A percentile compares a stretch with the other conserved stretches of the same genome.
phyloP scores from a whole-genome alignment of 2,113 vertebrate genomes.

The Rhynchomys soricoides region DNA sequence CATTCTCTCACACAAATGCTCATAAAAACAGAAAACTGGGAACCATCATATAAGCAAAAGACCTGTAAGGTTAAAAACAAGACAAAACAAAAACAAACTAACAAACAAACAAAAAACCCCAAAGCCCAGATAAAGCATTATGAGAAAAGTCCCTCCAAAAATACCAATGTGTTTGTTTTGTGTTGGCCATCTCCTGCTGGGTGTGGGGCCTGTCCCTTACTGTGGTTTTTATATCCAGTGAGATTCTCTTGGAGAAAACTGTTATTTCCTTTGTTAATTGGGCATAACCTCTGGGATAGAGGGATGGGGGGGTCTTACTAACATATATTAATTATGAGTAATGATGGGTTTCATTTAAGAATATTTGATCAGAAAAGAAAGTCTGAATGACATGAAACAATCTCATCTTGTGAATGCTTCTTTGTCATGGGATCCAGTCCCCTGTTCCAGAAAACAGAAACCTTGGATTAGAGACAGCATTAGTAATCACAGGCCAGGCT shows the following conservation, averaged over 20 bases:
- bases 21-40: not conserved
- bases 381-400: not conserved
- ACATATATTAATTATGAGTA: not conserved
- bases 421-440: not conserved
- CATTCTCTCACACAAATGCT: not conserved
- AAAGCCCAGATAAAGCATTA: not conserved
- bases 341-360: not conserved
- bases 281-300: not conserved
- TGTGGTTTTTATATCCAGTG: not conserved
- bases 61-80: not conserved
- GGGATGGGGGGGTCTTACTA: not conserved
- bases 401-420: not conserved
- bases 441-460: not conserved
- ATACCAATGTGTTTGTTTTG: not conserved
- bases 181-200: not conserved
- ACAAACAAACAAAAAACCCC: too few relatives aligned
- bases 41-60: not conserved
- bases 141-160: not conserved
- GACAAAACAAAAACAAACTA: not conserved
- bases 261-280: not conserved
- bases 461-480: not conserved
- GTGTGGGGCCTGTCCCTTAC: not conserved
- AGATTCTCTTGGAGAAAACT: not conserved
- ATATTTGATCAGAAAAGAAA: conserved; percentile 35
- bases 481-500: not conserved